Base-by-base conservation (phyloP, 2,797 vertebrate species). In the Meriones psammophilus region DNA sequence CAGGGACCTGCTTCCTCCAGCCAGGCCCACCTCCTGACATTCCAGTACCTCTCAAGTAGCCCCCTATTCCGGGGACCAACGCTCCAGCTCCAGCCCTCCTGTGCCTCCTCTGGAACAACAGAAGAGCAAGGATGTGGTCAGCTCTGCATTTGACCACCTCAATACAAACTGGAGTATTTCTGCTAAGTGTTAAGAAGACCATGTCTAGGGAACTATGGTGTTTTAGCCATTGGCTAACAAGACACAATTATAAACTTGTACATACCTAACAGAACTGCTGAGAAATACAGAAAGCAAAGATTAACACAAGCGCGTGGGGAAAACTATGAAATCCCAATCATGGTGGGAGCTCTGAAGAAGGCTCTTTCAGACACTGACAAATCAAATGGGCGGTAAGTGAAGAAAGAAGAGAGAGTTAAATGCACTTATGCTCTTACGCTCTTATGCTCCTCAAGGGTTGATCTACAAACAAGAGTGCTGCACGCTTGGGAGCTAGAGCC, bases 151-250 rank as follows among this genome's bases (percentile, higher is more conserved):
- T 77, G 69, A 46, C n/a, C 33, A 20, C 54, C 39, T 56, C 33
- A 90, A 87, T 8, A 24, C 24, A 90, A 91, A 92, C 3, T 30
- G 26, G 56, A 54, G 46, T 62, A 12, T n/a, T 69, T 56, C 56
- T 83, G 87, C 36, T 91, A 90, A 94, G 62, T 30, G 77, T 14
- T 62, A 79, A 78, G 76, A 54, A 17, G 28, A 96, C 13, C 46
- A 5, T 39, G 8, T 8, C 50, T 6, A 33, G 26, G 36, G 76
- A 18, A 66, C 39, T 33, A 68, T 30, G 30, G 28, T 50, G 76
- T 78, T 78, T 64, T 60, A 64, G 73, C 24, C 46, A n/a, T 60
- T 80, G 30, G 9, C 18, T 87, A 81, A 60, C 17, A 33, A 74
- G 78, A 94, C 54, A 39, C 68, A 79, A 18, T 60, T 42, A 62